Evolutionary conservation across 2,797 vertebrate genomes (phyloP), one percentile per base, ranked within the genome.

Genomic region (Malurus splendens): DNA sequence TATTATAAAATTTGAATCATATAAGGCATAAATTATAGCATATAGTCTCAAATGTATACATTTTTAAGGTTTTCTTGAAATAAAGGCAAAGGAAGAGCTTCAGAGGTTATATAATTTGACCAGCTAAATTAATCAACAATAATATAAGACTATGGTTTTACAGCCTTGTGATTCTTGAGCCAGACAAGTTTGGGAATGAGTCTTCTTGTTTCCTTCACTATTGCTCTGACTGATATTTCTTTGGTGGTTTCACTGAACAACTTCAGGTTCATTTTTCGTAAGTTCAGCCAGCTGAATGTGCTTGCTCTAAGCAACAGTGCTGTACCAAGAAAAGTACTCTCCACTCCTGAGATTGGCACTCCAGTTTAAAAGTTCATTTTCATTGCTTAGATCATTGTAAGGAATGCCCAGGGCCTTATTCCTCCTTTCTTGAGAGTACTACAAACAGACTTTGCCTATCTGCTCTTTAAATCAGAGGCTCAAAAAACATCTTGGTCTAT

Each of bases 31-130:
- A 72, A 70, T 66, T 86, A 61, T 12, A 70, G 62, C 61, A 78
- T 51, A 65, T 38, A 51, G 28, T 79, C 72, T 82, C n/a, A 51
- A 74, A 61, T 59, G 12, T 81, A n/a, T 68, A 45, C 5, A 18
- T 47, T 72, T 60, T 48, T 72, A 57, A 33, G 62, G n/a, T 75
- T 90, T 83, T 75, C 39, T 52, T 86, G 62, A 84, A 81, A 76
- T 59, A 88, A 86, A 89, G 32, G 42, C 54, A 60, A 74, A 87
- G 24, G 7, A 78, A 75, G 60, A 62, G 41, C 86, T 88, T 79
- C 41, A 55, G 41, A n/a, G 41, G 19, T 72, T 83, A 41, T 41
- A 28, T 71, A 85, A 47, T 39, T 90, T 13, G 22, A 54, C 22
- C 23, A 47, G 56, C 28, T 85, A 71, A 42, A 86, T 44, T 7